Evolutionary conservation across 2,888 invertebrate genomes (phyloP).

Genomic region (Pyrochroa serraticornis): DNA sequence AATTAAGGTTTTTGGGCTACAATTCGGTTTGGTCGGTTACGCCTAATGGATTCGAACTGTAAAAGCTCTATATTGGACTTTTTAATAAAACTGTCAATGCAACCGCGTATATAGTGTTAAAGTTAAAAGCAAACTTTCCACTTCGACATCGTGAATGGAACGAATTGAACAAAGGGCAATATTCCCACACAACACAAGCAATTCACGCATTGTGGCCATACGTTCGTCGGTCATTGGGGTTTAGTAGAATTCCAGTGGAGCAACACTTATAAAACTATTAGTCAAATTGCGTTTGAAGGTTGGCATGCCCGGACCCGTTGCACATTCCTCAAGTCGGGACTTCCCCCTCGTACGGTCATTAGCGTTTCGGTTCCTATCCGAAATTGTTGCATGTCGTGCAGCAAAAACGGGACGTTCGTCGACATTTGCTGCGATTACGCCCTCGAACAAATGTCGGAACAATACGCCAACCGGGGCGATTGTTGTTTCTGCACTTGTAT

Average conservation of each 20-base stretch:
- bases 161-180: slow-evolving; percentile 24
- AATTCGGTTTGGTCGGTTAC: too few relatives aligned
- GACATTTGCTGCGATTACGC: too few relatives aligned
- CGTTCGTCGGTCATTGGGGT: slow-evolving; percentile 26
- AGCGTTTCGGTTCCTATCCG: not conserved
- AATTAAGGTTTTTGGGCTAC: not conserved
- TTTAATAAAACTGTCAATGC: slow-evolving; percentile 17
- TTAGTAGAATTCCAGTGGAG: slow-evolving; percentile 36
- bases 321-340: slow-evolving; percentile 28
- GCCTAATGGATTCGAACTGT: too few relatives aligned
- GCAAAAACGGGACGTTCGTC: too few relatives aligned
- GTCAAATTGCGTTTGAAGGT: slow-evolving; percentile 42
- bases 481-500: too few relatives aligned
- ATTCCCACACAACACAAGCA: slow-evolving; percentile 17
- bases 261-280: slow-evolving; percentile 52
- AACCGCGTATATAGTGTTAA: not conserved
- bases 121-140: slow-evolving; percentile 17
- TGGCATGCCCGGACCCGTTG: slow-evolving; percentile 26
- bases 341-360: slow-evolving; percentile 4
- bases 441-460: too few relatives aligned
- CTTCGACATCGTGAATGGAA: slow-evolving; percentile 10
- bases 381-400: too few relatives aligned
- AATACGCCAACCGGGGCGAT: too few relatives aligned
- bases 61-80: slow-evolving; percentile 1
- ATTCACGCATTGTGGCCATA: slow-evolving; percentile 29